Conservation (phyloP, 2,797 vertebrate species). For the Aplochiton taeniatus region DNA sequence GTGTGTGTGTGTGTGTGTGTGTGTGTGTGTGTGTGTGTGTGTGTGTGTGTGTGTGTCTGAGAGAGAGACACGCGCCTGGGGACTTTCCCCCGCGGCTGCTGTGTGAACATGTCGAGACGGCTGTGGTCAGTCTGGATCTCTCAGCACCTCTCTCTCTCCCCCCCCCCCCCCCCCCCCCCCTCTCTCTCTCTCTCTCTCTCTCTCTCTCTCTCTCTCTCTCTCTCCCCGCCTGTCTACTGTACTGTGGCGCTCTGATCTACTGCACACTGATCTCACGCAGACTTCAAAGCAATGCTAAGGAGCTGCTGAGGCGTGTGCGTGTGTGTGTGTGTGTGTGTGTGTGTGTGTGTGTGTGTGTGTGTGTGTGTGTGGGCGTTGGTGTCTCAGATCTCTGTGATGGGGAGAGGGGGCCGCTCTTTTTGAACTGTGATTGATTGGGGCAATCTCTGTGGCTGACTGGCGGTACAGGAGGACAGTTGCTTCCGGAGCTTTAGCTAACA, state of each 20-base stretch:
- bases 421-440: not conserved
- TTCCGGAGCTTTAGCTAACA: not conserved
- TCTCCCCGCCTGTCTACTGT: not conserved
- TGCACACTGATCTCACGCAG: not conserved
- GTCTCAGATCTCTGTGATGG: not conserved
- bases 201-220: not conserved
- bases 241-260: not conserved
- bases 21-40: conserved; percentile 14
- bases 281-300: conserved; percentile 2
- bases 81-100: conserved; percentile 45
- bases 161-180: conserved; percentile 37
- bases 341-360: conserved; percentile 10
- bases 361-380: not conserved
- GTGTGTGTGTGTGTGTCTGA: conserved; percentile 8
- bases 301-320: conserved; percentile 3
- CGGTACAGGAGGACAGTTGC: not conserved
- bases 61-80: conserved; percentile 3
- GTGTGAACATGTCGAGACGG: conserved; percentile 30
- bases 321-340: conserved; percentile 2
- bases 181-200: not conserved
- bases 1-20: conserved; percentile 1
- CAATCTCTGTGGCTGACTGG: not conserved
- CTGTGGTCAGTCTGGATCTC: conserved; percentile 49
- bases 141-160: conserved; percentile 34
- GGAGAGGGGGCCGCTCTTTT: not conserved